Evolutionary conservation across 2,888 invertebrate genomes (phyloP), one percentile per base, ranked within the genome.

Genomic region (Stenotaenia linearis): DNA sequence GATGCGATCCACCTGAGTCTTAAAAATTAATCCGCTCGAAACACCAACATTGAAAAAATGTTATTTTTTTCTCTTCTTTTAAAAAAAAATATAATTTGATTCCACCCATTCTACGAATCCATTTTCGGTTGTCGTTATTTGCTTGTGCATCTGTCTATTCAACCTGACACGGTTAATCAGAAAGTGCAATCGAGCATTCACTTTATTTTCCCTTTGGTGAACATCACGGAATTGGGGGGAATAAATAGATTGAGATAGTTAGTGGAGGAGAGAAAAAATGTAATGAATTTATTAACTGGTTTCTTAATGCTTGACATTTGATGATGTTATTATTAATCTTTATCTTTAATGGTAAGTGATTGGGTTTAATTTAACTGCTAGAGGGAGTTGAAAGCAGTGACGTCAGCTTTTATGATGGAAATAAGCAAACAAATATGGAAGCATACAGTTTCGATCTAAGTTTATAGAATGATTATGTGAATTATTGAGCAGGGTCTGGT

Each of bases 1-100:
- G 23, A n/a, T 69, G 69, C 4, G 69, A 69, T 69, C 69, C 69
- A 69, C 69, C 69, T 69, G 69, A 69, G 69, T n/a, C 69, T 69
- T 28, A 25, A 69, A 50, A 69, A 28, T 69, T 69, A 69, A 69
- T 69, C 69, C 69, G 69, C 69, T 69, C 25, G 25, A 69, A 69
- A 69, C 69, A 69, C 69, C 50, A 50, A 50, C 50, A 50, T 50
- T 50, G 18, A 50, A 50, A 69, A 25, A 25, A 12, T 1, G 23
- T 28, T 28, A 25, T 28, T 69, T 61, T 23, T 61, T 45, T 45
- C 45, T 45, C 15, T 45, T 45, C 45, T 45, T 4, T 45, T 32
- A 32, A 32, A 32, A 32, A 32, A 45, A 25, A 61, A 2, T 9
- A 25, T 56, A 23, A 56, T 23, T 56, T 21, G 18, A 23, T 56